phyloP scores from a whole-genome alignment of 2,888 invertebrate genomes.

The Oscheius sp. region DNA sequence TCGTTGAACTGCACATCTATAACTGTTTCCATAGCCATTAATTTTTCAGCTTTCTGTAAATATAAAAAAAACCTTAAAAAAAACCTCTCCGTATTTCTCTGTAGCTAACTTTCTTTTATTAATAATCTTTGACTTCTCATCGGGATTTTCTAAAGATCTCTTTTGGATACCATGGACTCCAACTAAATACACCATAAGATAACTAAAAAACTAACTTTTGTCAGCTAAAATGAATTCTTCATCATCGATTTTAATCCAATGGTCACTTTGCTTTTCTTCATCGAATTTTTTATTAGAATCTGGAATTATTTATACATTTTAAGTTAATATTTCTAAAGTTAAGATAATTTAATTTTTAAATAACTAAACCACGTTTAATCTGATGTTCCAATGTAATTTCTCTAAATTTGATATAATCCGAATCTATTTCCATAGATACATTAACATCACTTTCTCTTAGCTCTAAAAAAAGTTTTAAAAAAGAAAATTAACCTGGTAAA shows the following conservation, averaged over 20 bases:
- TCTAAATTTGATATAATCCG: conserved; percentile 19
- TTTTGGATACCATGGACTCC: conserved; percentile 14
- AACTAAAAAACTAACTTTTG: conserved; percentile 20
- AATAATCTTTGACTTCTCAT: conserved; percentile 20
- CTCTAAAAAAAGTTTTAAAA: too few species aligned
- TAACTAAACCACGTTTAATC: conserved; percentile 15
- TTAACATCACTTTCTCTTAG: too few species aligned
- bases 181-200: too few species aligned
- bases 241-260: not conserved
- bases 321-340: not conserved
- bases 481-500: conserved; percentile 4
- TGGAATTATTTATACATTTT: not conserved
- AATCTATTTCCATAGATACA: conserved; percentile 14
- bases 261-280: not conserved
- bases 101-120: not conserved
- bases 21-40: conserved; percentile 81
- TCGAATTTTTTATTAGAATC: not conserved
- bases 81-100: conserved; percentile 23
- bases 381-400: conserved; percentile 28
- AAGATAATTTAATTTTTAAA: not conserved
- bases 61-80: not conserved
- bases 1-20: conserved; percentile 76
- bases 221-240: conserved; percentile 26
- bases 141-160: conserved; percentile 15
- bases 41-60: conserved; percentile 72